Evolutionary conservation across 2,888 invertebrate genomes (phyloP), one percentile per base, ranked within the genome.

Genomic region (Leptinotarsa peninsularis): DNA sequence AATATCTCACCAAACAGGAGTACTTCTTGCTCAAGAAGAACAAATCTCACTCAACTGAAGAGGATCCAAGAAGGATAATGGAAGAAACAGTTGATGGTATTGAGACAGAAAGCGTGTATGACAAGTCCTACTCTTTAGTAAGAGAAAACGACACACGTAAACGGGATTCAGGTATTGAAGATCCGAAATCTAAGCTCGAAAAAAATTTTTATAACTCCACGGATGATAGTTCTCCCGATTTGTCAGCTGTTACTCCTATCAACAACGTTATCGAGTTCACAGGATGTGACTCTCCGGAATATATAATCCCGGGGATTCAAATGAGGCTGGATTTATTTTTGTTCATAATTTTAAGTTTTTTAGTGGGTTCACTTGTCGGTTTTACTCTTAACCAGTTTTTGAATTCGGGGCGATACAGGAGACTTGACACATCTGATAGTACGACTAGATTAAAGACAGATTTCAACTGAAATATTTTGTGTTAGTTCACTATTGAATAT

Each of bases 321-420:
- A 70, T 73, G 14, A 63, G 71, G 15, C 17, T 71, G 43, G 67
- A 68, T 70, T 23, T 58, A 68, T 76, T 50, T n/a, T 81, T 58
- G 74, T 70, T n/a, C 66, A 72, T 27, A 4, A 63, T 21, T 67
- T 67, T 18, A 74, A 78, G 68, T 80, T 80, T 71, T 49, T 2
- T 76, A 15, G 67, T 79, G 4, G 81, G 81, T 15, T 72, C 78
- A 18, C 23, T 76, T 56, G 67, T 76, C 49, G 81, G 81, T 43
- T 68, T 77, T 14, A 67, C 76, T 73, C 49, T 76, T 52, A 76
- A 76, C 58, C 76, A 75, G 66, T 73, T 78, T 17, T 43, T 78
- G 43, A 69, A 73, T 58, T 75, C 66, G n/a, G 27, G 69, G n/a
- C 68, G 78, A 2, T 75, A 76, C 23, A 77, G 72, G 23, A 77